These are phyloP conservation scores for Unio pictorum DNA, from an alignment of 2,888 invertebrate genomes.

Conservation along the genomic window DNA sequence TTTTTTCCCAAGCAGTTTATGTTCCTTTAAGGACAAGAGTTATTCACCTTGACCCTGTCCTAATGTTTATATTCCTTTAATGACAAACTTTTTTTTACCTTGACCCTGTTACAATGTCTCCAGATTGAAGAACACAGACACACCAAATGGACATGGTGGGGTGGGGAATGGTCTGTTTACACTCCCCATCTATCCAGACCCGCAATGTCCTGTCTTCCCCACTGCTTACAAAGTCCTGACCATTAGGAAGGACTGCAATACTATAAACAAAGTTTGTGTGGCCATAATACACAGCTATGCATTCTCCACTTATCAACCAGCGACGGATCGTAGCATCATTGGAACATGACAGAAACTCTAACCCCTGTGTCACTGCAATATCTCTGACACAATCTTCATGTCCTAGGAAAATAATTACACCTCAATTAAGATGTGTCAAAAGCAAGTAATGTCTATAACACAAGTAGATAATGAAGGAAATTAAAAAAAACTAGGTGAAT, in stretches of 20 bases:
- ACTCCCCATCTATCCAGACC: constrained; percentile 79
- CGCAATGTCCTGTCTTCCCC: constrained; percentile 91
- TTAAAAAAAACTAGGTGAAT: no score
- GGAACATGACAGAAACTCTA: constrained; percentile 87
- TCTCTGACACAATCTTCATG: constrained; percentile 95
- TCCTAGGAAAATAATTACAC: constrained; percentile 74
- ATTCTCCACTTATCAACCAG: constrained; percentile 87
- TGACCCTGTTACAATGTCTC: constrained; percentile 89
- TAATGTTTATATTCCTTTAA: neutral
- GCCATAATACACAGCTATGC: constrained; percentile 78
- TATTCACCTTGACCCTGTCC: neutral
- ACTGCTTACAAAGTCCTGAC: constrained; percentile 82
- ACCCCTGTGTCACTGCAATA: constrained; percentile 78
- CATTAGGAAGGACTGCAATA: constrained; percentile 71
- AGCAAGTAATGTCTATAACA: no score
- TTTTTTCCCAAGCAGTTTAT: no score
- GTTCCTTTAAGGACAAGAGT: no score
- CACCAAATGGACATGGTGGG: constrained; percentile 94
- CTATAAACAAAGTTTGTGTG: constrained; percentile 91
- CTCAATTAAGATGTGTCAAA: neutral
- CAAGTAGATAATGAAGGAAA: no score
- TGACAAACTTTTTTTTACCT: constrained; percentile 70
- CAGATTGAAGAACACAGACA: constrained; percentile 85
- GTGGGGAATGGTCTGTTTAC: constrained; percentile 79
- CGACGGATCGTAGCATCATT: constrained; percentile 91